Evolutionary conservation across 2,797 vertebrate genomes (phyloP), one percentile per base, ranked within the genome.

Genomic region (Gambusia yucatana): DNA sequence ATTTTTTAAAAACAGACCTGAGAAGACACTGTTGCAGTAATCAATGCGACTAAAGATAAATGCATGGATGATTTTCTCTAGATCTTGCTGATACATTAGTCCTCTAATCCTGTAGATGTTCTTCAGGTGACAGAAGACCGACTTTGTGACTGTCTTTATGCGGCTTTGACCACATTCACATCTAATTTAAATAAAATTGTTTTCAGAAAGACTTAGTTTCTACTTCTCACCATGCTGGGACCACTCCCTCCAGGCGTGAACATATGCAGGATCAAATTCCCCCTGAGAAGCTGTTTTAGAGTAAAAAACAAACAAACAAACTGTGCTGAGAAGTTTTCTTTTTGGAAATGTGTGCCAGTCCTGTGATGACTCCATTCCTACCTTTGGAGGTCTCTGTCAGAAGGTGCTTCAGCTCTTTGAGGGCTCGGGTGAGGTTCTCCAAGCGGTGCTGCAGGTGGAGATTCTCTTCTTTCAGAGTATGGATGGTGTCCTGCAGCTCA

Each of bases 401-500:
- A 41, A 95, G 93, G 78, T 94, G 92, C 73, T 91, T 94, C 69
- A 96, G 85, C 41, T 96, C 94, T 0, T 89, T 87, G 43, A 96
- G 84, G 36, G 95, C 91, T 6, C 87, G 85, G 0, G 94, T 96
- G 80, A 97, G 91, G 67, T 96, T 96, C 72, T 96, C 93, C 87
- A 96, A 86, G 25, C 84, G 89, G 76, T 94, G 87, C 74, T 96
- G 94, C 46, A 96, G 91, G 22, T 94, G 90, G 2, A 89, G 6
- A 72, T 96, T 96, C 81, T 96, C 95, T 3, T 92, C 92, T 78
- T 93, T 95, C 74, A 96, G 87, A 48, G 87, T 86, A 63, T 93
- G 87, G 78, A 95, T 93, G 70, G 95, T 95, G 59, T 96, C 94
- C 72, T 96, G 94, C 22, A 96, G 93, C 85, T 96, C 94, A 30